Base-by-base conservation (phyloP, 30 jellyfish, hydroid and myxozoan genomes). In the Nemopilema nomurai region DNA sequence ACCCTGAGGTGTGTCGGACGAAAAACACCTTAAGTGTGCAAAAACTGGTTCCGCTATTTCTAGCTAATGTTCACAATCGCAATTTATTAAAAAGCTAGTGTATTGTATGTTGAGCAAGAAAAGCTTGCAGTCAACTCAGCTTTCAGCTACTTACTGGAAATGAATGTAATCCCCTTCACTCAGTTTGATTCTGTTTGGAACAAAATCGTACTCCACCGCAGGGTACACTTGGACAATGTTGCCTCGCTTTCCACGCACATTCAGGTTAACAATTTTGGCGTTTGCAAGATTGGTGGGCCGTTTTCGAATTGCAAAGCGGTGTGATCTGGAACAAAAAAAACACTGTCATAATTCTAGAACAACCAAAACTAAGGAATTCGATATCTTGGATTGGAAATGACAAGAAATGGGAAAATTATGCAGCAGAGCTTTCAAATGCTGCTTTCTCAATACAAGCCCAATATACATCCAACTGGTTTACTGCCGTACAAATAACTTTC, bases 241-340 rank as follows among this genome's bases (percentile, higher is more conserved):
- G 25, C 98, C 98, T 41, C 98, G 97, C 62, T 93, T 93, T 26
- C 98, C 98, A 77, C 98, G 98, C 23, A 93, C 97, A 70, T 93
- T 93, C 76, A 93, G 51, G 62, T 93, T 93, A 62, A 73, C 70
- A 71, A 93, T 93, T 57, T 69, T 71, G 22, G 91, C 91, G 49
- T 74, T 84, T 68, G 7, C 33, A 13, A 93, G 85, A 18, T 57
- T 73, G 27, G 77, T 83, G 1, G 98, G 96, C 20, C 95, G 91
- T 41, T 32, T 50, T 22, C 96, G 69, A 21, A 93, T 93, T 52
- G 94, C 97, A 77, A 93, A 93, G 6, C 82, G 62, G 82, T 93
- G 98, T 4, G 97, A 83, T 52, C 98, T 93, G 77, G 30, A 24
- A 81, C 18, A 30, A 6, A 75, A 72, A 32, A 52, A 9, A 52